Base-by-base conservation (phyloP, 2,113 vertebrate genomes). In the Junco hyemalis region DNA sequence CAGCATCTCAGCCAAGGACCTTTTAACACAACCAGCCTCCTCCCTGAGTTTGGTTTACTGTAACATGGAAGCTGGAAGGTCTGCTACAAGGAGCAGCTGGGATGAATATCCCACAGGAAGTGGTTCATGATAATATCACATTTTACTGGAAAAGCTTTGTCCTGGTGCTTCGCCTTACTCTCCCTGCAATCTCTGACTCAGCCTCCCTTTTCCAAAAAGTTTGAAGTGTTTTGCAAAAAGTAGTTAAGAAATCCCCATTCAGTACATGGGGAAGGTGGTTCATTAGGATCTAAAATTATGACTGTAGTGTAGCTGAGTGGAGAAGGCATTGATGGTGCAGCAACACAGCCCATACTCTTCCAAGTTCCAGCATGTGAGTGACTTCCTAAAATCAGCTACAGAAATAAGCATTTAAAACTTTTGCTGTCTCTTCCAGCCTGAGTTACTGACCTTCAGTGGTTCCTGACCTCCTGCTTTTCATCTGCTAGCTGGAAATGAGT, bases 261-360 rank as follows among this genome's bases (percentile, higher is more conserved):
- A 77, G 21, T 20, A 60, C 6, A 3, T 13, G 25, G 31, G 8
- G 25, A 87, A 84, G 36, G 36, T 28, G 7, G 5, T 33, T 50
- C 33, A n/a, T 33, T 54, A 54, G 6, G 18, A 36, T 68, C 8
- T 38, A 26, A 86, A 74, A 80, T 68, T 42, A 54, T 8, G 7
- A 50, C 48, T 0, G 0, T 29, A 38, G 17, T 45, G 40, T 25
- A 29, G 23, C 1, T 38, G 35, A 23, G 8, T 68, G 57, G 71
- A 68, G 42, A 82, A 21, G 23, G n/a, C 25, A 63, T 26, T 31
- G 22, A 63, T 38, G 16, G 6, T 45, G 29, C 26, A 71, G 25
- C 26, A 65, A 54, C 8, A 61, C n/a, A 54, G n/a, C 2, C 17
- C n/a, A 17, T 29, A 76, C 8, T 77, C 36, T 26, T 78, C 11